Percentiles rank a stretch among this genome's conserved stretches.
Conservation (phyloP, 2,113 vertebrate genomes). For the Bettongia penicillata region DNA sequence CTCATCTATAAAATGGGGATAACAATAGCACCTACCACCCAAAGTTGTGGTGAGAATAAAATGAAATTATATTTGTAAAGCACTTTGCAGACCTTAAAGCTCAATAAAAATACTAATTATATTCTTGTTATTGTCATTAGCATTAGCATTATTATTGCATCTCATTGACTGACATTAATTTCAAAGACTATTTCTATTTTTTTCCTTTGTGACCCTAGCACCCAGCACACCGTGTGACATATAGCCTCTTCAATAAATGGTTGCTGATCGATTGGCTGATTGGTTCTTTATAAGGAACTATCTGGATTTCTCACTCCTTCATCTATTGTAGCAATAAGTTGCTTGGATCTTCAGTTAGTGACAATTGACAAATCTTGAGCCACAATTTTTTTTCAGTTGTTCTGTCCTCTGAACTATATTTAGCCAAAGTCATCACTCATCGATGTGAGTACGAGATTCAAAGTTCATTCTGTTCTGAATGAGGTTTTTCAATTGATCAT, state of each 20-base stretch:
- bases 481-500: neutral
- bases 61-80: neutral
- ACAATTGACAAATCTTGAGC: neutral
- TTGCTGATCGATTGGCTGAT: neutral
- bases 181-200: neutral
- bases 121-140: neutral
- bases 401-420: neutral
- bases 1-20: neutral
- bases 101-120: neutral
- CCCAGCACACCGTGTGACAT: neutral
- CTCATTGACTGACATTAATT: neutral
- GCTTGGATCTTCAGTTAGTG: neutral
- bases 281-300: neutral
- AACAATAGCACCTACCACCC: neutral
- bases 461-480: neutral
- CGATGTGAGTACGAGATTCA: neutral
- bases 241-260: neutral
- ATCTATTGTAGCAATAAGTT: neutral
- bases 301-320: neutral
- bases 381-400: neutral
- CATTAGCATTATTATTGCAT: neutral
- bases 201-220: neutral
- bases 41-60: neutral
- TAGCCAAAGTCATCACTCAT: neutral
- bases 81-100: neutral